Base-by-base conservation (phyloP, 2,888 invertebrate species). In the Globia sparganii region DNA sequence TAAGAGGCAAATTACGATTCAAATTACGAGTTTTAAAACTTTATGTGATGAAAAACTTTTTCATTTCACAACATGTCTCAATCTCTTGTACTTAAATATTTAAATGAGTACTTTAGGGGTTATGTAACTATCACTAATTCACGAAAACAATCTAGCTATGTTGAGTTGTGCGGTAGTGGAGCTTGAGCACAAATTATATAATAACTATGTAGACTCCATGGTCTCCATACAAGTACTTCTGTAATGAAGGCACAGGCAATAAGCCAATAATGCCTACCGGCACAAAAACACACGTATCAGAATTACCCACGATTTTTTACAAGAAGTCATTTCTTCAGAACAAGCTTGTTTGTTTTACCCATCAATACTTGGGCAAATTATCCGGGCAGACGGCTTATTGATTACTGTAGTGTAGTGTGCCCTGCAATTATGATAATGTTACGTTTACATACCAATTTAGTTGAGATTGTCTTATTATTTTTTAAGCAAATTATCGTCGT, bases 371-470 rank as follows among this genome's bases (percentile, higher is more conserved):
- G 85, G 91, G 88, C 90, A 92, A 92, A 93, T 94, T 91, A 75
- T 75, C 78, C 66, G 40, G 67, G 64, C 78, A 59, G 71, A 70
- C 85, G 78, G 83, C 83, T 89, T 89, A 91, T 90, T 90, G 92
- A 91, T 90, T 91, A 92, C 87, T 79, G 80, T 66, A 58, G 46
- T 79, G 80, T 66, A 58, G 46, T 53, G 40, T 70, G 71, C 87
- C 79, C 90, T 85, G 76, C 88, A 93, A 95, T 95, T 94, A 95
- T 92, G 91, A 90, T 92, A 93, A 93, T 93, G 90, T 90, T 90
- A 91, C 90, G 92, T 92, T 94, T 91, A 93, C 94, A 87, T 91
- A 92, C 91, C 93, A 94, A 94, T 93, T 93, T 93, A 83, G 90
- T 87, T 78, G 82, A 81, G 90, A 90, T 90, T 90, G 88, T 87